phyloP scores from a whole-genome alignment of 2,888 invertebrate genomes.

The Lycophotia porphyrea region DNA sequence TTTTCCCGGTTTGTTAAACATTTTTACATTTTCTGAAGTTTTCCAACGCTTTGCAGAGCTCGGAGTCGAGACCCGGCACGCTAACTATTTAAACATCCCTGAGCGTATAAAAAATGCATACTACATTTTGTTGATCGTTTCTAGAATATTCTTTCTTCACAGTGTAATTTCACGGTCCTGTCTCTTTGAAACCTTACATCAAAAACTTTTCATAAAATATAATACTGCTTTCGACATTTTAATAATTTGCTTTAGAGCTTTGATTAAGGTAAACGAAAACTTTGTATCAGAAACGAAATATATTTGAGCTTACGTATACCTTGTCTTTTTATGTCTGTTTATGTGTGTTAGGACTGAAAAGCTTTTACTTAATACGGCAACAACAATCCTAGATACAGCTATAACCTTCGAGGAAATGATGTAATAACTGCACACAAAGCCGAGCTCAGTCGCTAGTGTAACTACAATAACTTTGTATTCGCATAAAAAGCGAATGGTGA shows the following conservation, averaged over 20 bases:
- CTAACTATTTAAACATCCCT: constrained; percentile 32
- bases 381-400: constrained; percentile 20
- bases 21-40: constrained; percentile 20
- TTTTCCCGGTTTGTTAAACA: constrained; percentile 12
- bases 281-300: constrained; percentile 7
- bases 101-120: constrained; percentile 34
- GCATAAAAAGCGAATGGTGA: constrained; percentile 50
- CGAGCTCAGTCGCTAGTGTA: constrained; percentile 44
- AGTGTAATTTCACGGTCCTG: not conserved
- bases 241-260: constrained; percentile 27
- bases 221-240: constrained; percentile 34
- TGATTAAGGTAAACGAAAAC: constrained; percentile 14
- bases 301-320: not conserved
- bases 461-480: constrained; percentile 45
- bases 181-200: constrained; percentile 7
- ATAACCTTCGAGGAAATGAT: constrained; percentile 43
- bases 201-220: constrained; percentile 19
- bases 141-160: constrained; percentile 1
- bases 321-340: no score
- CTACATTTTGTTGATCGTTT: constrained; percentile 4
- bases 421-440: constrained; percentile 55
- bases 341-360: constrained; percentile 4
- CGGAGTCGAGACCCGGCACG: not conserved
- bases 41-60: constrained; percentile 25
- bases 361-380: constrained; percentile 23